phyloP scores from a whole-genome alignment of 2,797 vertebrate genomes.

The Melanotaenia parkinsoni region DNA sequence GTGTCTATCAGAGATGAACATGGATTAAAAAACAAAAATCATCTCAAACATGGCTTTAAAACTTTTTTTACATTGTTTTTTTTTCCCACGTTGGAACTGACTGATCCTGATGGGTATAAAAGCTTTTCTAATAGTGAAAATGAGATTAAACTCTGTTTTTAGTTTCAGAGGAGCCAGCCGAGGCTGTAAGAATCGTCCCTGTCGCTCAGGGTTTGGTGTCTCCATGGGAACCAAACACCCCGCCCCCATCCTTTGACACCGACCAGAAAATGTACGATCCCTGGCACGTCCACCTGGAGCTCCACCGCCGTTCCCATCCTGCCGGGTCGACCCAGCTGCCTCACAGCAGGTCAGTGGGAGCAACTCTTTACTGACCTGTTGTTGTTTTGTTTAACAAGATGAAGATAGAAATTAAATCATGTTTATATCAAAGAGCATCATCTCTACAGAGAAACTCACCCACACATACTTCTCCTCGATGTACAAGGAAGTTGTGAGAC shows the following conservation, averaged over 20 bases:
- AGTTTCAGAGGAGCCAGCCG: constrained; percentile 25
- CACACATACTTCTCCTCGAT: no score
- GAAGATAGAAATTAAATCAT: no score
- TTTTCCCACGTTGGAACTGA: neutral
- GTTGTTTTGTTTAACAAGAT: no score
- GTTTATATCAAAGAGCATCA: no score
- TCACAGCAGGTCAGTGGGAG: constrained; percentile 1
- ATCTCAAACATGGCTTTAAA: no score
- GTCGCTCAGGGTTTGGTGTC: constrained; percentile 57
- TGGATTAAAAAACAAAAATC: no score
- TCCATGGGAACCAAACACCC: constrained; percentile 12
- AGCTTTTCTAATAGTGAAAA: no score
- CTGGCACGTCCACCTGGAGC: constrained; percentile 83
- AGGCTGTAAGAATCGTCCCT: constrained; percentile 72
- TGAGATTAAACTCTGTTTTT: neutral
- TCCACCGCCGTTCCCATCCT: constrained; percentile 69
- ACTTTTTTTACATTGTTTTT: no score
- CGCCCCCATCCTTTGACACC: neutral
- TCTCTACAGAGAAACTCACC: no score
- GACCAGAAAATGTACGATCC: constrained; percentile 46
- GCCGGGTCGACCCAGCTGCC: rapidly evolving
- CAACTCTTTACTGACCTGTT: no score
- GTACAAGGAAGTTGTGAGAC: no score
- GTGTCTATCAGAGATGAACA: no score
- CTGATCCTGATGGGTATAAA: neutral